Percentiles rank a stretch among this genome's conserved stretches.
Evolutionary conservation across 1,140 invertebrate genomes (phyloP).

Genomic region (Drosophila watanabei): DNA sequence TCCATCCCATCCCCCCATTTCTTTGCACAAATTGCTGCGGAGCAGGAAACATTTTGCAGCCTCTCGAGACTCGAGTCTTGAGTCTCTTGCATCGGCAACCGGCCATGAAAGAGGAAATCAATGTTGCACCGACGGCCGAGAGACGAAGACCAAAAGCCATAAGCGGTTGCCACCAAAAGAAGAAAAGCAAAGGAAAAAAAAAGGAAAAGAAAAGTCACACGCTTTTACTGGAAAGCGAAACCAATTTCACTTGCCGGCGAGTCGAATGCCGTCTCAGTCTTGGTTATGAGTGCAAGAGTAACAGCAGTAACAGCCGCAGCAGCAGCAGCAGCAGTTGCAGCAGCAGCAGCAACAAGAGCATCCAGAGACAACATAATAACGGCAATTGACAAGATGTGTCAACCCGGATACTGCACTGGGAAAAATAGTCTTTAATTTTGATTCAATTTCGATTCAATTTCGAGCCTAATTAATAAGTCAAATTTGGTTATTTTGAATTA

Average conservation of each 20-base stretch:
- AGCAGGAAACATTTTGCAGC: constrained; percentile 70
- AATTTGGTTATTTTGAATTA: too few relatives aligned
- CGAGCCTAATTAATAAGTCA: too few relatives aligned
- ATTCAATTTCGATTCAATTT: too few relatives aligned
- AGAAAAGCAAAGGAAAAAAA: constrained; percentile 41
- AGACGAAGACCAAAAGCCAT: constrained; percentile 36
- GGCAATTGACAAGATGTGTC: constrained; percentile 78
- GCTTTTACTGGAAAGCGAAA: constrained; percentile 67
- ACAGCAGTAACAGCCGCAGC: constrained; percentile 17
- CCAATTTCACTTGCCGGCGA: constrained; percentile 73
- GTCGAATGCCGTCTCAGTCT: constrained; percentile 40
- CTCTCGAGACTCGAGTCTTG: constrained; percentile 1
- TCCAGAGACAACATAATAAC: constrained; percentile 69
- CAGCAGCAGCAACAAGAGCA: neutral
- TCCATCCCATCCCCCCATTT: neutral
- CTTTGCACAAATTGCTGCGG: constrained; percentile 58
- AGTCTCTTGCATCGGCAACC: constrained; percentile 38
- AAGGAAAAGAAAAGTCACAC: constrained; percentile 56
- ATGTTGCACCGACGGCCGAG: constrained; percentile 54
- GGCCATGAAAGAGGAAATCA: constrained; percentile 80
- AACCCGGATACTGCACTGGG: constrained; percentile 36
- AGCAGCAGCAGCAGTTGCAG: neutral
- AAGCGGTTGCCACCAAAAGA: constrained; percentile 22
- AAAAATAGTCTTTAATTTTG: neutral
- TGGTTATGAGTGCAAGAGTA: constrained; percentile 57